Evolutionary conservation across 2,797 vertebrate species (phyloP), one percentile per base, ranked within the genome.

Genomic region (Parauchenoglanis punctatus): DNA sequence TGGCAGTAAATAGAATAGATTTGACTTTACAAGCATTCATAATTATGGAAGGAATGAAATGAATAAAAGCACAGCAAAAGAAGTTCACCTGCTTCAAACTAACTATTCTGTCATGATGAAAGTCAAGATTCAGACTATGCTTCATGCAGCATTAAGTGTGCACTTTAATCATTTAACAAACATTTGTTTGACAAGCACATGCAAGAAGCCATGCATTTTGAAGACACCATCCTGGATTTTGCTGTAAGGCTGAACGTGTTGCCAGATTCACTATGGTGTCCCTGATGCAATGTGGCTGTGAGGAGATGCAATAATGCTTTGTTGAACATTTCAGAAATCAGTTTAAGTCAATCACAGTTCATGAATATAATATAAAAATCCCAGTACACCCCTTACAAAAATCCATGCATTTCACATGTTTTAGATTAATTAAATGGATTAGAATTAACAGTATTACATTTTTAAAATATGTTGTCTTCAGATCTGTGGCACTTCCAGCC

Each of bases 241-340:
- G 85, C 87, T 86, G 82, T 83, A 63, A 88, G 87, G 87, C 70
- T 85, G 56, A 88, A 86, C 84, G 78, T 68, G 81, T 63, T 87
- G 70, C 68, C 85, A 87, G 81, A 83, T 76, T 88, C 52, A 77
- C 72, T 58, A 49, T 20, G 28, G 68, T 52, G 35, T 67, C 63
- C 6, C 84, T 88, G 84, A 88, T 88, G 87, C 85, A 88, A 88
- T 68, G 54, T 25, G 13, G n/a, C 84, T 88, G 70, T 68, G 70
- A 86, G 52, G 49, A 73, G 20, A 84, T 82, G 84, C 84, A 85
- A 88, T 67, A 86, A 67, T 61, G 75, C 56, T 86, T 31, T 52
- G 68, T 83, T 76, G 70, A 83, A 72, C 40, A 63, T 78, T 73
- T 35, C 20, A 23, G 58, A 63, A 77, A 46, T 46, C 81, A 56